Evolutionary conservation across 2,797 vertebrate species (phyloP).

Genomic region (Poeciliopsis infans): DNA sequence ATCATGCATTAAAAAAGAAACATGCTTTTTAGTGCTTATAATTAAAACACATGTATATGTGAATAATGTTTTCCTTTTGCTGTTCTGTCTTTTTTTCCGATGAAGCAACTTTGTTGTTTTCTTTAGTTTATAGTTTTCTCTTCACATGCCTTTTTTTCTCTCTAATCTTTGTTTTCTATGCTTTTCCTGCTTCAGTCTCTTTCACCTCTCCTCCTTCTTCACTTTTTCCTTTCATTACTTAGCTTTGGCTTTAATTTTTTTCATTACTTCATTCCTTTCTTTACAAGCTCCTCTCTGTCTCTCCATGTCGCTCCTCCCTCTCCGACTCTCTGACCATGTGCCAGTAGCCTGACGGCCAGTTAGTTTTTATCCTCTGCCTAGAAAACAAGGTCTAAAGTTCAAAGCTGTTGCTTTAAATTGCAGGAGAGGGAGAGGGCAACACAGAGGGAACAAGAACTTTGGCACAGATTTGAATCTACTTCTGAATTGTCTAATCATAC

Average conservation of each 20-base stretch:
- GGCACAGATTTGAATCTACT: conserved; percentile 53
- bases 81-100: background rate
- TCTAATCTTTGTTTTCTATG: background rate
- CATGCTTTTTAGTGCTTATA: background rate
- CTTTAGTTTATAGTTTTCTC: background rate
- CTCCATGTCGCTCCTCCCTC: conserved; percentile 49
- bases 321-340: conserved; percentile 48
- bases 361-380: conserved; percentile 73
- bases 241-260: conserved; percentile 46
- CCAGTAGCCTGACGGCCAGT: conserved; percentile 62
- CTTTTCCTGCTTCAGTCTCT: conserved; percentile 7
- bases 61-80: background rate
- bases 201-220: conserved; percentile 20
- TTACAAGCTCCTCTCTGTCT: conserved; percentile 71
- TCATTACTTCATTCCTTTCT: conserved; percentile 71
- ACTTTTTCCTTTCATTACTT: conserved; percentile 55
- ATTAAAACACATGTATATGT: background rate
- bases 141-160: conserved; percentile 3
- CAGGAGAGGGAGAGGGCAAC: conserved; percentile 35
- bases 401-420: conserved; percentile 72
- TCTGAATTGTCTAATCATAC: conserved; percentile 33
- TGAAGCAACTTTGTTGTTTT: conserved; percentile 7
- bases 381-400: conserved; percentile 82
- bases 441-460: conserved; percentile 38
- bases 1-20: background rate